Evolutionary conservation across 2,113 vertebrate species (phyloP), one percentile per base, ranked within the genome.

Genomic region (Aleadryas rufinucha): DNA sequence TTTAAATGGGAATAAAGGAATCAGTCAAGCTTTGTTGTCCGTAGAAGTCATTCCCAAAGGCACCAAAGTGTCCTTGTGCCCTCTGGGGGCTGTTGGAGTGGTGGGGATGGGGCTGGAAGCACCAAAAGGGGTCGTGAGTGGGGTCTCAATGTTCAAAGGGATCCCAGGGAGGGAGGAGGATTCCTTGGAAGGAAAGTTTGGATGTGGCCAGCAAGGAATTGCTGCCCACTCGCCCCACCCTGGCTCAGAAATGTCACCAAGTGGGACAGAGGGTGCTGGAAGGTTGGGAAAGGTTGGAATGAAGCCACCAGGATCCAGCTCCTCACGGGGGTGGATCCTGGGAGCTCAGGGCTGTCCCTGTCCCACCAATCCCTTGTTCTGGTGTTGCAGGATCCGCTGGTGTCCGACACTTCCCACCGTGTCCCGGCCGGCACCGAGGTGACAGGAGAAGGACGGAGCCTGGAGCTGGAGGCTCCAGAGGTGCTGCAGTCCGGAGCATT

Each of bases 341-440:
- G 37, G 18, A 47, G 47, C 45, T 81, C n/a, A 4, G 24, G 26
- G 54, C 81, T 79, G 66, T 81, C 59, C 0, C 16, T 2, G 18
- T 19, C 75, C 22, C 56, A 20, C 10, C 6, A 1, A 69, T 22
- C 37, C 16, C n/a, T 50, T 5, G 15, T 37, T 64, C 61, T 54
- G 37, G 53, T 18, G 64, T 16, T 17, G 11, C 96, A 98, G 98
- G 97, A 84, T 83, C 88, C 93, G 1, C 30, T 82, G 49, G 97
- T 96, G 83, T 91, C 97, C 45, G 84, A 97, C 24, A 31, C 94
- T 64, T 87, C 83, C 30, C 91, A 4, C 15, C 81, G 79, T 39
- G 87, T 86, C 10, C 88, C 83, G 41, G 52, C 88, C 17, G 49
- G 94, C 31, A 20, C 24, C 0, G 82, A 97, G 71, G 50, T 56